Evolutionary conservation across 2,113 vertebrate species (phyloP), one percentile per base, ranked within the genome.

Genomic region (Melanocharis versteri): DNA sequence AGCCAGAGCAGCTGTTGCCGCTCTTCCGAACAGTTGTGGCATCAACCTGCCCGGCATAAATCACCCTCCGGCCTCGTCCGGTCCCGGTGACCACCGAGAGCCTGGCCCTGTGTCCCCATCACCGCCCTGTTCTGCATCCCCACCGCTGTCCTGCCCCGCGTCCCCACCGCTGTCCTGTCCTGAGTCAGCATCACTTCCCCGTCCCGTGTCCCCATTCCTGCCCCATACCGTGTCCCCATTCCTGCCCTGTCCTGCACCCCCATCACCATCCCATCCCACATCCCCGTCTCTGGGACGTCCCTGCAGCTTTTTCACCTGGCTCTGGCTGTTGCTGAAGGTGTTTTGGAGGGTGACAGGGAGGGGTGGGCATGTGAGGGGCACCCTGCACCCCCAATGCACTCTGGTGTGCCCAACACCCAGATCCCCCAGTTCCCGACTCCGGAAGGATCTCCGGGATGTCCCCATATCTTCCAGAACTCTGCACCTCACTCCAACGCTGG

Each of bases 391-490:
- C 31, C 68, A 19, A 39, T 7, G 19, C 51, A 3, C 11, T 13
- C 54, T 39, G 4, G 28, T 3, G 21, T 48, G 13, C 78, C 40
- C 91, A 48, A 8, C 11, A 11, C 1, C 33, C 80, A 13, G 22
- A 44, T 7, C 42, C 9, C 16, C 16, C 24, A 0, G 13, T 45
- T 30, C 35, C 33, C 27, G 4, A 0, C 51, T 37, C 42, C 0
- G 0, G 53, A 21, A 57, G n/a, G 1, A 21, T 9, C 53, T 14
- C 2, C 0, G 64, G 40, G 35, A 8, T 1, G 2, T 23, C n/a
- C 26, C 31, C 71, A 5, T 1, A 30, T 6, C 8, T 10, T 2
- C 8, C 45, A 13, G 44, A 65, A 23, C 30, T 54, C 70, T 28
- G 28, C 65, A 13, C 20, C 23, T 42, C 56, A 2, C 39, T 48